Base-by-base conservation (phyloP, 2,797 vertebrate genomes). In the Xyrichtys novacula region DNA sequence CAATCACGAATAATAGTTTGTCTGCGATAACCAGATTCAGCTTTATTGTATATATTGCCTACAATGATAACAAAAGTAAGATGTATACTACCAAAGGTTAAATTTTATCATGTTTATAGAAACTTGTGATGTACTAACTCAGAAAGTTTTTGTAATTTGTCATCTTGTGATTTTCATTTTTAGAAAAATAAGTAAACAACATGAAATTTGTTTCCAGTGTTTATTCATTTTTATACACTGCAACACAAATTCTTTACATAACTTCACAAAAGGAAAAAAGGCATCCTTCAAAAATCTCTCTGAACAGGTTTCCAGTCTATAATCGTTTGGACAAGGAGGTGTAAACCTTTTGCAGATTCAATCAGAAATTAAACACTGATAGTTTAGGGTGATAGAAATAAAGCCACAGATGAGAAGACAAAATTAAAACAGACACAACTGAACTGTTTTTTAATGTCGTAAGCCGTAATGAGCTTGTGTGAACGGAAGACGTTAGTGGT, bases 181-280 rank as follows among this genome's bases (percentile, higher is more conserved):
- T 2, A 74, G 54, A 85, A 82, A 85, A 88, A 88, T 39, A 74
- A 75, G 36, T 25, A 57, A 63, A 66, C 9, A 46, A 29, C 14
- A 6, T 14, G 17, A 49, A 71, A 79, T 64, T 80, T 2, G 77
- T 87, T 82, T 87, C 86, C 83, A 89, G 84, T 91, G 88, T 94
- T 94, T 94, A 94, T 90, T 93, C 78, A 90, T 85, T 76, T 84
- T 86, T 93, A 83, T 82, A 94, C 89, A 94, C 93, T 87, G 88
- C 93, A 94, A 91, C 91, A 91, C 71, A 91, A 89, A 78, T 74
- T 88, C 89, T 90, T 91, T 85, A 93, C 91, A 91, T n/a, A 68
- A 84, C 82, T 90, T 90, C 84, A 76, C 78, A 91, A 76, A 83
- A 82, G 40, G 29, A 57, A 71, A 80, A 80, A 88, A 65, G 79